Evolutionary conservation across 2,113 vertebrate genomes (phyloP), one percentile per base, ranked within the genome.

Genomic region (Serilophus lunatus): DNA sequence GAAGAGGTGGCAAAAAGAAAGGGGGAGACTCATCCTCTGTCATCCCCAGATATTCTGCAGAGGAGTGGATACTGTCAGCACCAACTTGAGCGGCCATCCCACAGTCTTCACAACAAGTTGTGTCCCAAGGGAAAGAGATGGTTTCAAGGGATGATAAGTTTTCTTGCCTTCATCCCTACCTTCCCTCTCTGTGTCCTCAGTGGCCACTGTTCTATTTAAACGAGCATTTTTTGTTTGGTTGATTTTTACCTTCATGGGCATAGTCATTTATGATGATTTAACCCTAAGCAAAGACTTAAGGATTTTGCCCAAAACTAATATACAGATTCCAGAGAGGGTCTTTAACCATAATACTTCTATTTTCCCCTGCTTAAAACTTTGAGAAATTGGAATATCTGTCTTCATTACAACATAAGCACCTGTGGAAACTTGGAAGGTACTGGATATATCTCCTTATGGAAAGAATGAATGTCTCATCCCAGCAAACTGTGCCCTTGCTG

Each of bases 381-480:
- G 54, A 61, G 76, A 93, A 96, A 96, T 96, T 93, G 95, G 82
- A 89, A 88, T 96, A 96, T 97, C 64, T 74, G 70, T 97, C 92
- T 94, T 97, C 96, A 96, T 97, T 97, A 97, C 29, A 44, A 81
- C 57, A 61, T 82, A 51, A 95, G 90, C 86, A 96, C 96, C 92
- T 96, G 86, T 82, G 60, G 92, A 97, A 93, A 68, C 91, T 87
- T 94, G 65, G 86, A 86, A 95, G 10, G 14, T 90, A 61, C 79
- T 81, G 82, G 90, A 86, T 81, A 71, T 76, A 93, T 91, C 50
- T 64, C 50, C 70, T 84, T 90, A 93, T 51, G 77, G 74, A 66
- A 96, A 97, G 92, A 97, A 97, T 96, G 90, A 97, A 97, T 97
- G 95, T 96, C 92, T 96, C 47, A 91, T 94, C 92, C 82, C 54